These are phyloP conservation scores for Mesoclemmys tuberculata DNA, from an alignment of 2,113 vertebrate genomes.

Conservation along the genomic window DNA sequence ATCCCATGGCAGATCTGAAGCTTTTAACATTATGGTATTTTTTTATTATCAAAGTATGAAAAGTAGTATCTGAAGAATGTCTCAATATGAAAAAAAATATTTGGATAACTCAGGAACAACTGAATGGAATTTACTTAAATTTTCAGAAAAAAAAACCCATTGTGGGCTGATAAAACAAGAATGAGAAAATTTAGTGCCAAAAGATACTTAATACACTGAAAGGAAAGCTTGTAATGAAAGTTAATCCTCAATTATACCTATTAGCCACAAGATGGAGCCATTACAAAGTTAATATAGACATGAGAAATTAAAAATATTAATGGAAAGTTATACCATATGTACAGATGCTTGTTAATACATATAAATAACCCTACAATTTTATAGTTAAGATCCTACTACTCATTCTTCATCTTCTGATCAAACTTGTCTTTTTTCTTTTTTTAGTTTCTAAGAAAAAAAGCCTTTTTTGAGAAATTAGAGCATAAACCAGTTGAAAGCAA, in stretches of 20 bases:
- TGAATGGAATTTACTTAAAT: neutral
- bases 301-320: neutral
- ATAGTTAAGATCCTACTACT: neutral
- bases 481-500: neutral
- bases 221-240: neutral
- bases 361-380: neutral
- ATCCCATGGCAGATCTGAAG: neutral
- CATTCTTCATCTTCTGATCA: neutral
- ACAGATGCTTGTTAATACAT: neutral
- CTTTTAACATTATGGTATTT: neutral
- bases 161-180: neutral
- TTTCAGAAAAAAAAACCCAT: neutral
- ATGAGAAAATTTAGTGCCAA: neutral
- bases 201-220: neutral
- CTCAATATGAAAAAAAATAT: neutral
- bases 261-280: constrained; percentile 58
- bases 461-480: neutral
- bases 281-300: neutral
- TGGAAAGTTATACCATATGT: neutral
- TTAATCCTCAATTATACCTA: neutral
- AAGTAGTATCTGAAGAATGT: neutral
- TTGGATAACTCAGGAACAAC: neutral
- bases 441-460: neutral
- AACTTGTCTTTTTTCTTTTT: neutral
- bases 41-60: neutral